phyloP scores from a whole-genome alignment of 2,888 invertebrate genomes.

The Lasioglossum leucozonium region DNA sequence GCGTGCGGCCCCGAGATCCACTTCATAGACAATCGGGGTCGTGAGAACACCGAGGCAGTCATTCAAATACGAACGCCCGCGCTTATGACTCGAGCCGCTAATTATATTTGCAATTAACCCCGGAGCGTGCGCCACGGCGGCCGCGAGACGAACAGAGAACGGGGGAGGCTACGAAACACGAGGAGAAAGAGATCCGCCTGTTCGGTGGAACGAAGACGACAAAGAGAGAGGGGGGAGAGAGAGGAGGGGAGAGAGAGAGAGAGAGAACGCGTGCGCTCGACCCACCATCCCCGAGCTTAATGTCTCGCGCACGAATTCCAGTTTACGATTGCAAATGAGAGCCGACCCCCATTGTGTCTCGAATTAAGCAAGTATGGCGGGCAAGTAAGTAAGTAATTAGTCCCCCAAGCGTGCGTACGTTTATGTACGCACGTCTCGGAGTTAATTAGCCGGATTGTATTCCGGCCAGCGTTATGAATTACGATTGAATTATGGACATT shows the following conservation, averaged over 20 bases:
- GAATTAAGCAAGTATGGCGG: conserved; percentile 71
- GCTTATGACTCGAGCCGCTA: conserved; percentile 79
- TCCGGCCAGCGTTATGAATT: conserved; percentile 62
- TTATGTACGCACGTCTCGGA: conserved; percentile 69
- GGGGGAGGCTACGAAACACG: conserved; percentile 4
- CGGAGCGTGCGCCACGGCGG: conserved; percentile 58
- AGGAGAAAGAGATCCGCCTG: conserved; percentile 20
- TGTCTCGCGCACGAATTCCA: conserved; percentile 77
- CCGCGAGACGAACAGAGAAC: conserved; percentile 21
- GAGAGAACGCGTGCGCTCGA: conserved; percentile 14
- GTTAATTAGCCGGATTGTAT: conserved; percentile 70
- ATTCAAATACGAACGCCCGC: conserved; percentile 73
- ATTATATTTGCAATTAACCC: conserved; percentile 81
- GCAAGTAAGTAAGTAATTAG: conserved; percentile 72
- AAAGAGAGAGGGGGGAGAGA: conserved; percentile 7
- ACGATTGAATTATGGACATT: conserved; percentile 70
- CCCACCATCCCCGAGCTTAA: conserved; percentile 68
- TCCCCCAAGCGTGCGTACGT: conserved; percentile 69
- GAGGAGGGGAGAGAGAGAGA: conserved; percentile 22
- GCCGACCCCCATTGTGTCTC: conserved; percentile 69
- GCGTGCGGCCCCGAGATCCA: conserved; percentile 74
- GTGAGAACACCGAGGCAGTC: conserved; percentile 77
- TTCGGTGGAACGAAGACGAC: conserved; percentile 1
- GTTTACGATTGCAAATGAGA: conserved; percentile 76
- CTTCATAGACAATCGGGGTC: conserved; percentile 79